Conservation (phyloP, 2,888 invertebrate species). For the Ichneumoninae sp. region DNA sequence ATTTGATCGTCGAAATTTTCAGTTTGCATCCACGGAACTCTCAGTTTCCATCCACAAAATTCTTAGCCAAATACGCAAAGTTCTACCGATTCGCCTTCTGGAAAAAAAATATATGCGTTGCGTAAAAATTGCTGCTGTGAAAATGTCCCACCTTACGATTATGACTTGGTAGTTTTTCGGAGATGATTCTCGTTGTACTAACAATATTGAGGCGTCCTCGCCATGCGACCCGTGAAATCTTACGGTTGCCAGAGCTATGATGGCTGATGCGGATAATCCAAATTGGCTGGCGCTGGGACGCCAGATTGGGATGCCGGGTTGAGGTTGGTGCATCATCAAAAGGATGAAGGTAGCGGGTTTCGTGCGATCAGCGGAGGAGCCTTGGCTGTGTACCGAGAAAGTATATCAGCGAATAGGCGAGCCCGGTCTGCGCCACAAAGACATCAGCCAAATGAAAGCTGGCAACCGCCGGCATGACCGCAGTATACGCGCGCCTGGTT, state of each 20-base stretch:
- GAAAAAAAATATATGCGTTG: too few species aligned
- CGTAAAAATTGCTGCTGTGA: too few species aligned
- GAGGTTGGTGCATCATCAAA: constrained; percentile 15
- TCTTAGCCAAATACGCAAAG: too few species aligned
- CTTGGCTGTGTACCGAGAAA: constrained; percentile 43
- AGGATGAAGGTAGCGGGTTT: constrained; percentile 19
- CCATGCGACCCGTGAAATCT: not conserved
- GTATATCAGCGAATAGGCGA: constrained; percentile 16
- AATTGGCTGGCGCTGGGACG: constrained; percentile 19
- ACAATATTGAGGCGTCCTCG: constrained; percentile 26
- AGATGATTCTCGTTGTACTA: not conserved
- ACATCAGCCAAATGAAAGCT: constrained; percentile 69
- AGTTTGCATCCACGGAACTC: too few species aligned
- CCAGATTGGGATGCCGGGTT: too few species aligned
- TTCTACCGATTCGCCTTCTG: too few species aligned
- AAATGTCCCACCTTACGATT: too few species aligned
- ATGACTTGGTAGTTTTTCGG: too few species aligned
- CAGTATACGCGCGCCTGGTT: constrained; percentile 44
- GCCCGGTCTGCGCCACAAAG: constrained; percentile 29
- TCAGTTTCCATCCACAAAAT: too few species aligned
- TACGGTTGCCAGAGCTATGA: constrained; percentile 27
- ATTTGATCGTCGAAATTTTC: too few species aligned
- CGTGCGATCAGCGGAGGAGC: not conserved
- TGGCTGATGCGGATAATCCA: constrained; percentile 26
- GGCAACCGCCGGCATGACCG: constrained; percentile 58